Base-by-base conservation (phyloP, 23 tunicate species). In the Trididemnum miniatum region DNA sequence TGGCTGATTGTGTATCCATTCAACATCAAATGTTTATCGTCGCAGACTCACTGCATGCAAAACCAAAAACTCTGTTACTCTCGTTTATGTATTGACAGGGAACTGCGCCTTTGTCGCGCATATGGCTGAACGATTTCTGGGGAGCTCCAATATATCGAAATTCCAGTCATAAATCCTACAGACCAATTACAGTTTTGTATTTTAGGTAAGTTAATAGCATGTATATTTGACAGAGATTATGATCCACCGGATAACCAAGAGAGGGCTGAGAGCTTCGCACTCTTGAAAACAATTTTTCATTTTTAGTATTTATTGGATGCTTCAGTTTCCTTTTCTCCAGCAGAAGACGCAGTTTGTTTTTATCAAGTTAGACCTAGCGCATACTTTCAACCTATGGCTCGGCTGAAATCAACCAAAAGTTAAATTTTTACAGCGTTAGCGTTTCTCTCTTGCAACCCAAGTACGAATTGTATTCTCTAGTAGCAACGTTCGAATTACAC, bases 111-210 rank as follows among this genome's bases (percentile, higher is more conserved):
- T 34, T 69, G 36, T 28, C 2, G 36, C 12, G 38, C 36, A 5
- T 69, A 5, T 69, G 35, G 35, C 31, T 37, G 71, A 89, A 92
- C 33, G 98, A 92, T 63, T 92, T 79, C 79, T 92, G 98, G 98
- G 98, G 98, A 33, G 51, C 32, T 28, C 75, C 82, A 35, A 65
- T 92, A 34, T 29, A 57, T 5, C 40, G 54, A 2, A 62, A 83
- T 34, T 39, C 69, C 26, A 88, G 94, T 36, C 98, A 92, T 80
- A 88, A 88, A 34, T 92, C 98, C 15, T 92, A 92, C 64, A 57
- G 98, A 37, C 98, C 98, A 2, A 57, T 92, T 26, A 80, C 88
- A 23, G 80, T 92, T 23, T 51, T 88, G 1, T 4, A 54, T 7
- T 88, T 83, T 71, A 59, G 98, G 83, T 88, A 81, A 80, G 67